A percentile compares a stretch with the other conserved stretches of the same genome.
Evolutionary conservation across 2,888 invertebrate species (phyloP).

Genomic region (Pyrocoelia pectoralis): DNA sequence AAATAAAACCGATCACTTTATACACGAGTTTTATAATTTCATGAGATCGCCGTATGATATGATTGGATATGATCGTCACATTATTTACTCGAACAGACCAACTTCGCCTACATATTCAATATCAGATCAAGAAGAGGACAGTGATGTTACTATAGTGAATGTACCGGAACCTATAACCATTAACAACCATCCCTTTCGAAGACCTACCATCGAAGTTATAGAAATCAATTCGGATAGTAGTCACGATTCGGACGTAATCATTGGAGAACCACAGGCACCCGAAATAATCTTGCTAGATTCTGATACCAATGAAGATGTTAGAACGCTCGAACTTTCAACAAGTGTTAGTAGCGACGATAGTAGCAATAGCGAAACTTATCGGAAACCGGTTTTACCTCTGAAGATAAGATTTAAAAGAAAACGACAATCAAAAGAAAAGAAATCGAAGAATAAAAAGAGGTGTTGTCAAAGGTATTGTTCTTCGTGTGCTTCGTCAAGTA

Average conservation of each 20-base stretch:
- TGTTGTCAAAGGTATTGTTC: slow-evolving; percentile 11
- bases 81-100: slow-evolving; percentile 66
- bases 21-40: slow-evolving; percentile 88
- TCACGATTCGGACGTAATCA: slow-evolving; percentile 49
- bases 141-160: slow-evolving; percentile 55
- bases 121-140: slow-evolving; percentile 53
- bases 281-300: slow-evolving; percentile 42
- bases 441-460: slow-evolving; percentile 27
- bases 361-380: slow-evolving; percentile 23
- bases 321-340: slow-evolving; percentile 10
- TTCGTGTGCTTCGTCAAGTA: slow-evolving; percentile 13
- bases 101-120: slow-evolving; percentile 42
- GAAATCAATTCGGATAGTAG: slow-evolving; percentile 47
- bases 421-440: slow-evolving; percentile 43
- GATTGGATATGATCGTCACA: slow-evolving; percentile 79
- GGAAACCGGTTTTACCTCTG: slow-evolving; percentile 43
- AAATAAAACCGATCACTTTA: slow-evolving; percentile 81
- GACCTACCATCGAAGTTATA: slow-evolving; percentile 43
- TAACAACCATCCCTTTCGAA: slow-evolving; percentile 36
- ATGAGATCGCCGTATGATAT: slow-evolving; percentile 88
- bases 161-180: slow-evolving; percentile 30
- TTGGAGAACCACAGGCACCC: slow-evolving; percentile 45
- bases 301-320: slow-evolving; percentile 34
- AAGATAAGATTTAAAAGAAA: slow-evolving; percentile 49
- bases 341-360: slow-evolving; percentile 16